These are phyloP conservation scores for Polydrusus pterygomalis DNA, from an alignment of 2,888 invertebrate species.

Conservation along the genomic window DNA sequence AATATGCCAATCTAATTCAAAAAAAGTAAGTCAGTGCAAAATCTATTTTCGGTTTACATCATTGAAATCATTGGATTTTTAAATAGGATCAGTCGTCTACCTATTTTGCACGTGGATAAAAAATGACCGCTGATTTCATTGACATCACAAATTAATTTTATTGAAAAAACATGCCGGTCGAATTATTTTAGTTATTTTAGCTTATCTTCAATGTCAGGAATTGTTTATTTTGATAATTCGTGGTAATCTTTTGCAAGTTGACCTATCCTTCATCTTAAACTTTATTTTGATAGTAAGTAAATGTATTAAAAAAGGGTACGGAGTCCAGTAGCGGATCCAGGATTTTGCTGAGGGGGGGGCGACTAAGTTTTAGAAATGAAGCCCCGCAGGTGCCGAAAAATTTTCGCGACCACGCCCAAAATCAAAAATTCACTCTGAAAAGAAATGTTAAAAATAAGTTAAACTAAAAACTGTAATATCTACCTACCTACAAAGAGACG, in stretches of 20 bases:
- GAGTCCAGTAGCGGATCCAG: too few species aligned
- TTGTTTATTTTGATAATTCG: not conserved
- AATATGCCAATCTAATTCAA: not conserved
- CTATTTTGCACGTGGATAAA: not conserved
- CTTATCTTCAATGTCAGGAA: not conserved
- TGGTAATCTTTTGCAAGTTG: not conserved
- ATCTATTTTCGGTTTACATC: constrained; percentile 2
- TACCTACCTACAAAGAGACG: too few species aligned
- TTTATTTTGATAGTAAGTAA: too few species aligned
- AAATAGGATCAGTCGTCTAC: not conserved
- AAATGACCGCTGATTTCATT: not conserved
- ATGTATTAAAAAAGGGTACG: too few species aligned
- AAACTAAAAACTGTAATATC: too few species aligned
- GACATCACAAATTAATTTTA: not conserved
- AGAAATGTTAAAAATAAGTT: too few species aligned
- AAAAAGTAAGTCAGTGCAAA: constrained; percentile 10
- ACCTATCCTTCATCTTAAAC: too few species aligned
- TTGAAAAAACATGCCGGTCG: not conserved
- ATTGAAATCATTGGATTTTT: constrained; percentile 9
- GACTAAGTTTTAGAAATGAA: too few species aligned
- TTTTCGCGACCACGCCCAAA: too few species aligned
- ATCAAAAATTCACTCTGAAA: too few species aligned
- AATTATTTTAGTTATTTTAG: not conserved
- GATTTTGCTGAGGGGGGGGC: too few species aligned
- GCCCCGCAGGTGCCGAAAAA: too few species aligned